phyloP scores from a whole-genome alignment of 2,113 vertebrate species.

The Psammodynastes pulverulentus region DNA sequence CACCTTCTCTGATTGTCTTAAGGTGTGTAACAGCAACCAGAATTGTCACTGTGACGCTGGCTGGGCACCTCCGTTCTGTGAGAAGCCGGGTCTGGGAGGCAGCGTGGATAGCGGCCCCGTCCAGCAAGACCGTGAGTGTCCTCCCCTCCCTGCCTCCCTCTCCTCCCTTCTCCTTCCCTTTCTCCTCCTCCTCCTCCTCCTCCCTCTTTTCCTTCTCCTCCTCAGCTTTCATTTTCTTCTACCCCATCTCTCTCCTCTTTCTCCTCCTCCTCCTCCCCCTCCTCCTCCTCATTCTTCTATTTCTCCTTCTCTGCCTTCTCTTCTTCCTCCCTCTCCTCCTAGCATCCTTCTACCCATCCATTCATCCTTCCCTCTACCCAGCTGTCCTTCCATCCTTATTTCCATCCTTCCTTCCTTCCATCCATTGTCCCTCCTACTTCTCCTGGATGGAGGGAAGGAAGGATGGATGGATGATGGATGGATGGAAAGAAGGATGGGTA shows the following conservation, averaged over 20 bases:
- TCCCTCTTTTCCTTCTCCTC: not conserved
- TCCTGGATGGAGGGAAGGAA: too few relatives aligned
- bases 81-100: conserved; percentile 84
- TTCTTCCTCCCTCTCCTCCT: not conserved
- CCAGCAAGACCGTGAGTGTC: conserved; percentile 77
- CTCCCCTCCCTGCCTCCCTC: not conserved
- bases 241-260: too few relatives aligned
- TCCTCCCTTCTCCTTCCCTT: not conserved
- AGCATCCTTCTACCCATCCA: too few relatives aligned
- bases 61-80: conserved; percentile 89
- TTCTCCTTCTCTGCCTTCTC: rapidly evolving
- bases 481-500: too few relatives aligned
- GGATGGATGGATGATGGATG: too few relatives aligned
- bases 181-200: not conserved
- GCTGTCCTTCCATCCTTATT: too few relatives aligned
- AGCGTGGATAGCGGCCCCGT: conserved; percentile 91
- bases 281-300: not conserved
- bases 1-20: conserved; percentile 42
- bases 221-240: not conserved
- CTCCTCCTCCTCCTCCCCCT: not conserved
- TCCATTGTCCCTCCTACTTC: too few relatives aligned
- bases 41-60: conserved; percentile 88
- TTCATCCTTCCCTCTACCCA: too few relatives aligned
- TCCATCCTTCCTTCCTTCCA: too few relatives aligned
- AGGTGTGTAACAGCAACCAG: conserved; percentile 95